These are phyloP conservation scores for Drosophila sordidula DNA, from an alignment of 2,888 invertebrate species.

Conservation along the genomic window DNA sequence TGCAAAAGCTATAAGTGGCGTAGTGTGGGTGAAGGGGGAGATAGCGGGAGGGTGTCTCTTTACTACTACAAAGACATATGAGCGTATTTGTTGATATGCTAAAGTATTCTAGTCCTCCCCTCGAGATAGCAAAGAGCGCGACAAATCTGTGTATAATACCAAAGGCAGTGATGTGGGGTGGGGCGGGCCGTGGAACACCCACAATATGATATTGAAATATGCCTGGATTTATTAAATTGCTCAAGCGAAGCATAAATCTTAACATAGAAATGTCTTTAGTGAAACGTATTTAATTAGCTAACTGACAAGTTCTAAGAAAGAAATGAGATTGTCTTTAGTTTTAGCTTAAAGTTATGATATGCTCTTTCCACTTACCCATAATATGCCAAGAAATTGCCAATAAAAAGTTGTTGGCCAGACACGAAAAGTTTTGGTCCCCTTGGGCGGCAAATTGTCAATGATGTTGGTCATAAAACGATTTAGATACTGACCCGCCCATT, in stretches of 20 bases:
- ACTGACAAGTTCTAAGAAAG: background rate
- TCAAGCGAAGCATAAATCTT: conserved; percentile 54
- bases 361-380: background rate
- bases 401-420: conserved; percentile 37
- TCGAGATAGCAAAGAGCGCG: conserved; percentile 54
- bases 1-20: conserved; percentile 8
- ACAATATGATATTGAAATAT: conserved; percentile 43
- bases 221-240: conserved; percentile 53
- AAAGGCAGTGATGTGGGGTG: background rate
- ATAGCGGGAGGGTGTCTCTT: background rate
- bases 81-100: conserved; percentile 58
- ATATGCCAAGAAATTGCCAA: conserved; percentile 26
- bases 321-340: background rate
- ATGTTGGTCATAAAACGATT: conserved; percentile 63
- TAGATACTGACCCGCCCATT: conserved; percentile 53
- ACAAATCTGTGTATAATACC: conserved; percentile 68
- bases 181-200: background rate
- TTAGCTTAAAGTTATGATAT: conserved; percentile 19
- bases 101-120: conserved; percentile 26
- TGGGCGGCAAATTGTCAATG: conserved; percentile 59
- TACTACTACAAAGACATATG: conserved; percentile 32
- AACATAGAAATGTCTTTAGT: background rate
- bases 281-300: conserved; percentile 25
- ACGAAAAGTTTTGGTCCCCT: conserved; percentile 47
- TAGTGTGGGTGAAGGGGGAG: background rate